Percentiles rank a stretch among this genome's conserved stretches.
These are phyloP conservation scores for Tenualosa thibaudeaui DNA, from an alignment of 2,797 vertebrate species.

Conservation along the genomic window DNA sequence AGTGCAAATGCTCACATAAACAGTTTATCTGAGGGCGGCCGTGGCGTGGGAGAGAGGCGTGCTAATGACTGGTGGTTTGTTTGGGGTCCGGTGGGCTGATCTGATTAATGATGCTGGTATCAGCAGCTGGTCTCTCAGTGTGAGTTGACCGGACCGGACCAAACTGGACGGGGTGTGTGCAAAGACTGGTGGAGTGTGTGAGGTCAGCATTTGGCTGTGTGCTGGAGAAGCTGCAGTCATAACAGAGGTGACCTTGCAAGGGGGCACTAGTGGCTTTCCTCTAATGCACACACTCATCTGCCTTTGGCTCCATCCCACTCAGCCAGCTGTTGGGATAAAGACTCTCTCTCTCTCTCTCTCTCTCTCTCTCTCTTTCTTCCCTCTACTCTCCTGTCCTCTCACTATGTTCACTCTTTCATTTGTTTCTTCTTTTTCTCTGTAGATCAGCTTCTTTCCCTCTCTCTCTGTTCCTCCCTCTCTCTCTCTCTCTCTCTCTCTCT, in stretches of 20 bases:
- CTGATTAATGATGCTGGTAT: slow-evolving; percentile 2
- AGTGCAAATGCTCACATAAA: neutral
- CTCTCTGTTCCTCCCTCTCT: neutral
- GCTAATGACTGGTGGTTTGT: neutral
- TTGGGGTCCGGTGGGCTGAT: neutral
- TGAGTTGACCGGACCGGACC: neutral
- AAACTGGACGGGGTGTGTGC: too few species aligned
- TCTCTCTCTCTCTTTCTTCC: neutral
- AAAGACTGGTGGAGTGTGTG: too few species aligned
- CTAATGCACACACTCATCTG: neutral
- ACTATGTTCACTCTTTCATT: neutral
- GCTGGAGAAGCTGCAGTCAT: neutral
- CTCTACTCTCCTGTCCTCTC: neutral
- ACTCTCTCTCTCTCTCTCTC: neutral
- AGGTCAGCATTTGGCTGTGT: neutral
- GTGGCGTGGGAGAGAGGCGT: neutral
- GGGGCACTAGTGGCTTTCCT: too few species aligned
- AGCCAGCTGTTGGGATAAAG: neutral
- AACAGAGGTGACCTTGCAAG: neutral
- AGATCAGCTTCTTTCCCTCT: neutral
- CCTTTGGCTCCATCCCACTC: neutral
- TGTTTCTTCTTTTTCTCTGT: neutral
- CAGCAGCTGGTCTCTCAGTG: neutral
- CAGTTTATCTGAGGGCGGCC: neutral
- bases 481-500: neutral